Evolutionary conservation across 1,140 invertebrate species (phyloP).

Genomic region (Gryllus bimaculatus): DNA sequence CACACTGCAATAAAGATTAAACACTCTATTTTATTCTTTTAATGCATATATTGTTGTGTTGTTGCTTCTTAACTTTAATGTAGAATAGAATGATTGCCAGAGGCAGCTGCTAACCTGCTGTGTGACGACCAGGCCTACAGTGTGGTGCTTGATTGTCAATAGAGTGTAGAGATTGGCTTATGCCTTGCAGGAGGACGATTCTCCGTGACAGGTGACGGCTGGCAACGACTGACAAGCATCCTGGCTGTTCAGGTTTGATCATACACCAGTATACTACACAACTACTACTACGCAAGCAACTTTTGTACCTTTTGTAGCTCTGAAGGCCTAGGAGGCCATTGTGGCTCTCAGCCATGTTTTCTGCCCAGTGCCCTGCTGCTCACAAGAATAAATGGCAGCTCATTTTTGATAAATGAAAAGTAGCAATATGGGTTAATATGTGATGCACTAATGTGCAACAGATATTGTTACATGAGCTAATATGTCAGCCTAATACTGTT

Average conservation of each 20-base stretch:
- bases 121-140: neutral
- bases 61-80: neutral
- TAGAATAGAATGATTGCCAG: neutral
- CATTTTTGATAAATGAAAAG: neutral
- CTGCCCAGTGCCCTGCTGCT: neutral
- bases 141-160: neutral
- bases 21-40: neutral
- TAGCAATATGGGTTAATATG: neutral
- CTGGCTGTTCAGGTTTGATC: neutral
- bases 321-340: neutral
- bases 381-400: neutral
- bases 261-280: neutral
- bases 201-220: neutral
- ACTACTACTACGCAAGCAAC: neutral
- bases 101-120: neutral
- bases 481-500: neutral
- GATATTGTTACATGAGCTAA: neutral
- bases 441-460: neutral
- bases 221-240: constrained; percentile 2
- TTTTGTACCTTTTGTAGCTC: constrained; percentile 4
- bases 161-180: neutral
- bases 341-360: neutral
- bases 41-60: neutral
- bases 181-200: constrained; percentile 2
- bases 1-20: neutral